Percentiles rank a stretch among this genome's conserved stretches.
phyloP scores from a whole-genome alignment of 2,888 invertebrate genomes.

The Meganola albula region DNA sequence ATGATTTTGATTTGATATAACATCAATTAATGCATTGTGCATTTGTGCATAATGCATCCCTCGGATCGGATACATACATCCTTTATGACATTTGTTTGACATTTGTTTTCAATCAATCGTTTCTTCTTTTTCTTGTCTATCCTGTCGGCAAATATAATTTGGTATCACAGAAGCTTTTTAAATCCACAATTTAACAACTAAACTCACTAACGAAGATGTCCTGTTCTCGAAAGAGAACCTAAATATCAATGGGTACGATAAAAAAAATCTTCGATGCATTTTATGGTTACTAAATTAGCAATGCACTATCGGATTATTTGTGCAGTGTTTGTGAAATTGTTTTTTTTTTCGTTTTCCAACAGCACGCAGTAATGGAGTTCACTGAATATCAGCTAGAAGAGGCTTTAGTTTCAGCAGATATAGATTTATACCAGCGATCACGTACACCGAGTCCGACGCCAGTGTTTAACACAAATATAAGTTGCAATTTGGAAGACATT shows the following conservation, averaged over 20 bases:
- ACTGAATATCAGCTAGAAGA: constrained; percentile 63
- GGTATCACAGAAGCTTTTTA: too few relatives aligned
- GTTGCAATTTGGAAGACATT: constrained; percentile 71
- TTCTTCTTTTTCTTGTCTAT: too few relatives aligned
- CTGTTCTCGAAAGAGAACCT: constrained; percentile 74
- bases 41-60: too few relatives aligned
- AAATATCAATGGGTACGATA: constrained; percentile 69
- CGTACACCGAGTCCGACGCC: constrained; percentile 59
- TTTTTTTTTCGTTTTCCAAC: constrained; percentile 51
- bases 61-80: too few relatives aligned
- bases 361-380: constrained; percentile 74
- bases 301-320: too few relatives aligned
- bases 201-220: too few relatives aligned
- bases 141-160: too few relatives aligned
- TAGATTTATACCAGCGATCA: constrained; percentile 56
- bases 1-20: too few relatives aligned
- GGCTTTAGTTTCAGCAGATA: constrained; percentile 62
- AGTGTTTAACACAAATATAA: constrained; percentile 58
- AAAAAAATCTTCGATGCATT: neutral
- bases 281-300: constrained; percentile 25
- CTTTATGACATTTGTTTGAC: too few relatives aligned
- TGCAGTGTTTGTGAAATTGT: constrained; percentile 45
- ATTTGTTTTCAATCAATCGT: too few relatives aligned
- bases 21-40: too few relatives aligned
- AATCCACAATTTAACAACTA: too few relatives aligned